A percentile compares a stretch with the other conserved stretches of the same genome.
Conservation (phyloP, 2,797 vertebrate species). For the Pangasius krempfi region DNA sequence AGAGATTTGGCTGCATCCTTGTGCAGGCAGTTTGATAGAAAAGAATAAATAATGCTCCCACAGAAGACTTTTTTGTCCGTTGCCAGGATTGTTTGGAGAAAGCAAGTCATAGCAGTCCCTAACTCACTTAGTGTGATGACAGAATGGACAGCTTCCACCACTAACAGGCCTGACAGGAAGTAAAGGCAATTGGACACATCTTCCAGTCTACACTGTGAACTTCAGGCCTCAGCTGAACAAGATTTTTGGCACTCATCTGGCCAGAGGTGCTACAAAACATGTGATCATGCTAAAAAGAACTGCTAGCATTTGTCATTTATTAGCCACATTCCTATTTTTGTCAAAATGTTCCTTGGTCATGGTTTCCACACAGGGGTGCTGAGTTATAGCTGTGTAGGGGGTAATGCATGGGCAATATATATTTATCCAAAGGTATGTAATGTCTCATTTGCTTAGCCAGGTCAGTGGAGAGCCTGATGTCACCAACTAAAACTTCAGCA, state of each 20-base stretch:
- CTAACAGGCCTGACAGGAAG: conserved; percentile 50
- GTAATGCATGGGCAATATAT: conserved; percentile 31
- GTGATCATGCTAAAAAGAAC: background rate
- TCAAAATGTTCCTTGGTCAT: background rate
- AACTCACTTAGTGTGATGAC: conserved; percentile 66
- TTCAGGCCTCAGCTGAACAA: background rate
- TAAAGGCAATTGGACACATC: conserved; percentile 10
- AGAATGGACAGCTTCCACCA: conserved; percentile 62
- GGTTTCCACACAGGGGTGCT: background rate
- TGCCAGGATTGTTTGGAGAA: conserved; percentile 61
- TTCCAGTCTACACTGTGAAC: conserved; percentile 8
- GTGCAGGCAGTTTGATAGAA: conserved; percentile 62
- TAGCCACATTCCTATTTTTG: background rate
- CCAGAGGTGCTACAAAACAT: background rate
- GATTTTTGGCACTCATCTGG: background rate
- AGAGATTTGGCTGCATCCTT: conserved; percentile 26
- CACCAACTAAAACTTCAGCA: conserved; percentile 32
- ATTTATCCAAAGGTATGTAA: conserved; percentile 46
- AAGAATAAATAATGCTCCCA: conserved; percentile 66
- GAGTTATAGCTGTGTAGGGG: background rate
- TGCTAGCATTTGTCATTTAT: background rate
- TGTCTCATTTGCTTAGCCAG: conserved; percentile 37
- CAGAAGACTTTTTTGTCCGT: conserved; percentile 38
- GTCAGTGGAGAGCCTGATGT: conserved; percentile 53
- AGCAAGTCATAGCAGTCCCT: conserved; percentile 64